Evolutionary conservation across 2,113 vertebrate genomes (phyloP), one percentile per base, ranked within the genome.

Genomic region (Tetrao urogallus): DNA sequence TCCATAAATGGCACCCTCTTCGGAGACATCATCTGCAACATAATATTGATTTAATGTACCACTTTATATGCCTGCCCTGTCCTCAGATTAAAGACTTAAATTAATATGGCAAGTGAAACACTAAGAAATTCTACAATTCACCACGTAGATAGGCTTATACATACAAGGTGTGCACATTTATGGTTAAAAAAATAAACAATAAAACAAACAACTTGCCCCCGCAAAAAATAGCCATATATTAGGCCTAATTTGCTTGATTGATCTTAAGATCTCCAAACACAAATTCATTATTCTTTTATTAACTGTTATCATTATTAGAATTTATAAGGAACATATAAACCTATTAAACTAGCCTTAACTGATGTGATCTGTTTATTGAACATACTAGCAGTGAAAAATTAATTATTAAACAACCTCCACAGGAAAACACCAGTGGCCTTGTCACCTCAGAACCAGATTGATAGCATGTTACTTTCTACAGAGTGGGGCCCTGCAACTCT

Each of bases 401-500:
- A 98, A 98, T 98, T 97, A 98, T 98, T 97, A 97, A 98, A 98
- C 93, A 97, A 97, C 94, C 94, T 95, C 97, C 93, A 97, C 74
- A 96, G 95, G 96, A 97, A 97, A 97, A 96, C 80, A 97, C 94
- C 97, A 97, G 86, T 83, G 84, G 95, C 96, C 97, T 98, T 97
- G 96, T 97, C 97, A 97, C 94, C 96, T 94, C 88, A 27, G 30
- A 69, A 27, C 22, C 89, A 95, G 97, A 98, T 96, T 97, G 98
- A 98, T 98, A 96, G 93, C 86, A 83, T 25, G 52, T 96, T 97
- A 97, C 92, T 74, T 97, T 94, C 79, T 92, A 91, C 79, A 96
- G 42, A 91, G 32, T 71, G 66, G 61, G 56, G 38, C 67, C 80
- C 93, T 89, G 93, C 83, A 92, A 89, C 89, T 88, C 82, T 95